Evolutionary conservation across 2,797 vertebrate species (phyloP).

Genomic region (Lerista edwardsae): DNA sequence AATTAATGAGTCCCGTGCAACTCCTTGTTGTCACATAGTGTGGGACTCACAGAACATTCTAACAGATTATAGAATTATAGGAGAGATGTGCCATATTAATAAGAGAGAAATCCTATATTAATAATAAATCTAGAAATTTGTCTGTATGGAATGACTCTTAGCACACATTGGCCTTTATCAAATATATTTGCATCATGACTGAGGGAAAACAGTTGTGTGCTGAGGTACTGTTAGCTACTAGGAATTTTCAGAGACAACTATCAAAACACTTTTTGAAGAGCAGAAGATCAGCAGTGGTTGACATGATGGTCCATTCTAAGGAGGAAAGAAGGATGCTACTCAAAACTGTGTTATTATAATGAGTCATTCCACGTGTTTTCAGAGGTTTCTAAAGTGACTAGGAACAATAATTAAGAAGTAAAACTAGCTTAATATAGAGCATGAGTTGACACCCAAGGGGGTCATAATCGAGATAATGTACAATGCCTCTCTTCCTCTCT

Average conservation of each 20-base stretch:
- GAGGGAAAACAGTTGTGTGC: not conserved
- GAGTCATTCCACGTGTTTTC: not conserved
- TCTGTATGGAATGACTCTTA: not conserved
- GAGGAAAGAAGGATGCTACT: not conserved
- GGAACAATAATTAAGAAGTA: not conserved
- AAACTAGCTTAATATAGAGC: no score
- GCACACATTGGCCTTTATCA: not conserved
- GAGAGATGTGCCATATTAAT: no score
- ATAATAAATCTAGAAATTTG: not conserved
- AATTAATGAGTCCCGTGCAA: slow-evolving; percentile 40
- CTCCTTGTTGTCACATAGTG: slow-evolving; percentile 22
- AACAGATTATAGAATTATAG: not conserved
- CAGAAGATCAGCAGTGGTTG: not conserved
- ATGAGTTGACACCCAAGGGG: no score
- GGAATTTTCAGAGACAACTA: not conserved
- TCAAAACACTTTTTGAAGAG: not conserved
- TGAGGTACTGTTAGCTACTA: not conserved
- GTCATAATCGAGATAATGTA: not conserved
- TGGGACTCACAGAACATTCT: slow-evolving; percentile 8
- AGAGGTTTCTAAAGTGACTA: not conserved
- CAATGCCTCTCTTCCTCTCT: not conserved
- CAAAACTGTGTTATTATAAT: not conserved
- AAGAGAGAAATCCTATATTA: no score
- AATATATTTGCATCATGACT: no score
- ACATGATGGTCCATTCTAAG: not conserved